Conservation (phyloP, 1,140 invertebrate genomes). For the Chionoecetes opilio region DNA sequence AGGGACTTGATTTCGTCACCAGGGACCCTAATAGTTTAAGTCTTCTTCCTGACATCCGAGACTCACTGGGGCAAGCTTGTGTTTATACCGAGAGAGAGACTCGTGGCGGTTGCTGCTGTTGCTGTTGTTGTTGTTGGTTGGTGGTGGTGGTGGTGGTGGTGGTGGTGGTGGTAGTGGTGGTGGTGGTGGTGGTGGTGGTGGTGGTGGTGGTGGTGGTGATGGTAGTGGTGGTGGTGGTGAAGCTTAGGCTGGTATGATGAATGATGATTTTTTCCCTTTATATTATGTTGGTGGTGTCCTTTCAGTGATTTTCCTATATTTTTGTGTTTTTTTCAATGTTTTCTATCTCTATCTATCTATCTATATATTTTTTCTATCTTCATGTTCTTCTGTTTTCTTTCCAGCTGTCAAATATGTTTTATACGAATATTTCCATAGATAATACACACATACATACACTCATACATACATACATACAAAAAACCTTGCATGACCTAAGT, state of each 20-base stretch:
- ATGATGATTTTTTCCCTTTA: not conserved
- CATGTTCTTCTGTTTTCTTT: no score
- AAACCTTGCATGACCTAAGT: not conserved
- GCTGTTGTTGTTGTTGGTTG: not conserved
- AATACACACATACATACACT: not conserved
- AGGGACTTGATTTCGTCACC: not conserved
- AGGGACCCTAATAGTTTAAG: not conserved
- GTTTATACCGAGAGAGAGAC: not conserved
- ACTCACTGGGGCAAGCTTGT: not conserved
- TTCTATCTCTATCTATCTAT: not conserved
- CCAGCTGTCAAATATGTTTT: no score
- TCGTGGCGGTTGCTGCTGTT: not conserved
- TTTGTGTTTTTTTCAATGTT: not conserved
- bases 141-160: no score
- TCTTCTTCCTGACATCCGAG: not conserved
- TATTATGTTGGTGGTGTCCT: no score
- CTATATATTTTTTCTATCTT: not conserved
- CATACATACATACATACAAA: constrained; percentile 10
- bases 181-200: not conserved
- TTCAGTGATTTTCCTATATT: no score
- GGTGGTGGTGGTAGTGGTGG: not conserved
- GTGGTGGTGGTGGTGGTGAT: not conserved
- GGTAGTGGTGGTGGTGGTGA: not conserved
- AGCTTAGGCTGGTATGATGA: no score
- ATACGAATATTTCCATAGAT: not conserved